Evolutionary conservation across 2,888 invertebrate genomes (phyloP).

Genomic region (Acanthosepion pharaonis): DNA sequence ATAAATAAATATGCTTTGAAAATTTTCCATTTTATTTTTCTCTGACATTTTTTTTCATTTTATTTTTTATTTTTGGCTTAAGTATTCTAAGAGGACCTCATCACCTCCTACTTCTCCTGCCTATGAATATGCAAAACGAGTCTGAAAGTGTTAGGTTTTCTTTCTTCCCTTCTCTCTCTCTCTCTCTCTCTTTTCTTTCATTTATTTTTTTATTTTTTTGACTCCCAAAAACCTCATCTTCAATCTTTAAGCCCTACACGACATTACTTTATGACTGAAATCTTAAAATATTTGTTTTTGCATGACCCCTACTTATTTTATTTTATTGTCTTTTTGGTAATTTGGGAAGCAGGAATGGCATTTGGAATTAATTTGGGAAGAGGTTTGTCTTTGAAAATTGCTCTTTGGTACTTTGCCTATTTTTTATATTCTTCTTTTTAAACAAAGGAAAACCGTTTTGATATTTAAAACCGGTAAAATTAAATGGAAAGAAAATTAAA

Average conservation of each 20-base stretch:
- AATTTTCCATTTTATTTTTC: neutral
- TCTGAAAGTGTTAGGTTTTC: neutral
- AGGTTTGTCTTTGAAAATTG: neutral
- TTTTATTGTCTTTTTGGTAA: neutral
- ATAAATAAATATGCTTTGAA: neutral
- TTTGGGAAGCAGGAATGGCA: neutral
- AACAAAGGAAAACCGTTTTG: neutral
- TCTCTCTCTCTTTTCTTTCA: neutral
- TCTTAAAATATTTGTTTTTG: neutral
- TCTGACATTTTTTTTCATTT: neutral
- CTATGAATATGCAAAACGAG: neutral
- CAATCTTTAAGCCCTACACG: neutral
- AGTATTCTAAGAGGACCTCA: neutral
- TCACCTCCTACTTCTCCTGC: neutral
- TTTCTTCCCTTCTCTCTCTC: neutral
- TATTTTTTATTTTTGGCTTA: slow-evolving; percentile 1
- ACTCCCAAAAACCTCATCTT: neutral
- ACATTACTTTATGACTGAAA: neutral
- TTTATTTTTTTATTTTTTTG: neutral
- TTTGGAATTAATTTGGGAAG: neutral
- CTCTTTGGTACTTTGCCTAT: neutral
- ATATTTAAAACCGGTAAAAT: neutral
- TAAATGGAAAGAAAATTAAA: neutral
- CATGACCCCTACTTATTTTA: neutral
- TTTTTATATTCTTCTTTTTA: too few relatives aligned